Percentiles rank a stretch among this genome's conserved stretches.
phyloP scores from a whole-genome alignment of 1,140 invertebrate genomes.

The Bicyclus anynana region DNA sequence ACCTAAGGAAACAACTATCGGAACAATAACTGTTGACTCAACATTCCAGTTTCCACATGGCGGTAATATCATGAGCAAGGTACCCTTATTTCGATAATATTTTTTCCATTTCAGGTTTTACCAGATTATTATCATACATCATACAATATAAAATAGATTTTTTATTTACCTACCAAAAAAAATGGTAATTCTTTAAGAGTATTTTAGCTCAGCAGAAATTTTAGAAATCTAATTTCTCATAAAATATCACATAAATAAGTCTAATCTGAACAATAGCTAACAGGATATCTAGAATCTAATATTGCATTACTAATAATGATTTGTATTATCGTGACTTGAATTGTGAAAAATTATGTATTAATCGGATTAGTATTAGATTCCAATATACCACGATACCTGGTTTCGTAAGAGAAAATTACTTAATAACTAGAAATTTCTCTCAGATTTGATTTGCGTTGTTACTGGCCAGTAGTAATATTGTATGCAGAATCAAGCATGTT shows the following conservation, averaged over 20 bases:
- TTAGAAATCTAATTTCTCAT: background rate
- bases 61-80: too few relatives aligned
- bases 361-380: conserved; percentile 30
- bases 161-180: too few relatives aligned
- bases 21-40: too few relatives aligned
- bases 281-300: conserved; percentile 24
- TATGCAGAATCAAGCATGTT: conserved; percentile 4
- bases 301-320: conserved; percentile 28
- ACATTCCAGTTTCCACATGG: too few relatives aligned
- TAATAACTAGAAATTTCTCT: conserved; percentile 18
- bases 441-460: conserved; percentile 3
- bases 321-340: conserved; percentile 35
- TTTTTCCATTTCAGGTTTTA: too few relatives aligned
- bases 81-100: too few relatives aligned
- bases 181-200: too few relatives aligned
- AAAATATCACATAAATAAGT: background rate
- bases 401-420: conserved; percentile 32
- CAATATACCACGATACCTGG: conserved; percentile 28
- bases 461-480: conserved; percentile 3
- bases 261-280: conserved; percentile 16
- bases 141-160: too few relatives aligned
- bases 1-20: too few relatives aligned
- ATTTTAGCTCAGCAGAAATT: too few relatives aligned
- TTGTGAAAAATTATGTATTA: conserved; percentile 33
- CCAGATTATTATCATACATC: too few relatives aligned